These are phyloP conservation scores for Passer montanus DNA, from an alignment of 2,113 vertebrate species.

Conservation along the genomic window DNA sequence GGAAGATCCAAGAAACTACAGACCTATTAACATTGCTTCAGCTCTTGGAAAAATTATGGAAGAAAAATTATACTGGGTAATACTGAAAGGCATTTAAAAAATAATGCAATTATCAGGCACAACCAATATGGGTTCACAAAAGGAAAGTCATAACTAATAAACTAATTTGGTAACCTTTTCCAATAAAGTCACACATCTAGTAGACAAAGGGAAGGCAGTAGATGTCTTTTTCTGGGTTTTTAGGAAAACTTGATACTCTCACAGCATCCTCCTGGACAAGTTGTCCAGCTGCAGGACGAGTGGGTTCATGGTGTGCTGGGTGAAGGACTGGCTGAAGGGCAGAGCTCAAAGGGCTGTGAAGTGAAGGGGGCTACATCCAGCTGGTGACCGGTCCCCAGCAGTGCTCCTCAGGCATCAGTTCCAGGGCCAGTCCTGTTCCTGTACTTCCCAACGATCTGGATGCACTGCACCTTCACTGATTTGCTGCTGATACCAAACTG, in stretches of 20 bases:
- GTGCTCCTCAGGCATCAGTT: background rate
- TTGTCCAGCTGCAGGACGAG: background rate
- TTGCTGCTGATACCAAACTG: background rate
- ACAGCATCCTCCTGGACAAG: background rate
- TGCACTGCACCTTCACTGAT: background rate
- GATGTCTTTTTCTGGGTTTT: background rate
- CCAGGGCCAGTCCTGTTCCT: background rate
- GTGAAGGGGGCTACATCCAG: background rate
- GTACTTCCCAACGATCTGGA: rapidly evolving
- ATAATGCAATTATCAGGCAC: background rate
- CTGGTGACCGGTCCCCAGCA: rapidly evolving
- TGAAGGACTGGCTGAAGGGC: background rate
- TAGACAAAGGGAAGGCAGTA: background rate
- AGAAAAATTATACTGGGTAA: background rate
- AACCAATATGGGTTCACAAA: background rate
- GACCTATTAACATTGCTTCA: background rate
- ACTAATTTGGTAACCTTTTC: background rate
- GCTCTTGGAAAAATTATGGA: background rate
- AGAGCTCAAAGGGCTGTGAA: background rate
- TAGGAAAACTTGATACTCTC: background rate
- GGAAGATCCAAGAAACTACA: background rate
- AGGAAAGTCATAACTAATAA: background rate
- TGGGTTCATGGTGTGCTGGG: background rate
- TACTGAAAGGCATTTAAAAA: background rate
- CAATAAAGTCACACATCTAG: background rate